Evolutionary conservation across 2,888 invertebrate genomes (phyloP).

Genomic region (Chymomyza procnemis): DNA sequence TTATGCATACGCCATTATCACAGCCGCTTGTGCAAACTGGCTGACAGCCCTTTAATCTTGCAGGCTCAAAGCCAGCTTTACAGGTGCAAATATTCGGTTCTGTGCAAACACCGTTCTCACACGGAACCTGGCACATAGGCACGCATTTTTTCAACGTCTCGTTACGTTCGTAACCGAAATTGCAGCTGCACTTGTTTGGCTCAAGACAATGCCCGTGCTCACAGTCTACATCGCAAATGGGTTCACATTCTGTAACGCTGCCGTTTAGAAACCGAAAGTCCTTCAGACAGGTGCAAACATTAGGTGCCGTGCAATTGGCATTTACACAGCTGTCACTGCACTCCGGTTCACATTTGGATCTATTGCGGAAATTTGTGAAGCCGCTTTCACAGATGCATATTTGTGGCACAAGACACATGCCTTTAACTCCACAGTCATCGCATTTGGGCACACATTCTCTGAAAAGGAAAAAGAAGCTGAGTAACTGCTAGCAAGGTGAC

Average conservation of each 20-base stretch:
- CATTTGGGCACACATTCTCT: constrained; percentile 74
- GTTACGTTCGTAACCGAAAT: constrained; percentile 77
- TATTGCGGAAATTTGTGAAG: constrained; percentile 60
- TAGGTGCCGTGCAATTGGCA: constrained; percentile 68
- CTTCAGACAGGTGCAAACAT: constrained; percentile 67
- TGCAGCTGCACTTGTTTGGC: constrained; percentile 81
- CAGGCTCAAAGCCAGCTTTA: constrained; percentile 70
- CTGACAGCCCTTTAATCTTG: constrained; percentile 61
- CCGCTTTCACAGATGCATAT: constrained; percentile 69
- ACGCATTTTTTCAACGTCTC: constrained; percentile 58
- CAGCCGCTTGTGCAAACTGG: constrained; percentile 73
- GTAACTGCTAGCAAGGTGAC: not conserved
- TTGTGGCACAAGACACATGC: constrained; percentile 70
- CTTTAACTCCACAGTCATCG: constrained; percentile 60
- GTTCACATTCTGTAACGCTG: constrained; percentile 71
- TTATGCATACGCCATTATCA: constrained; percentile 68
- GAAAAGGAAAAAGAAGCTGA: not conserved
- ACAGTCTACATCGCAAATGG: constrained; percentile 76
- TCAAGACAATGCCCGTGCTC: constrained; percentile 80
- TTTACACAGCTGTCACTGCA: constrained; percentile 70
- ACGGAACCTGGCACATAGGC: constrained; percentile 67
- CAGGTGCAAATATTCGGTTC: constrained; percentile 80
- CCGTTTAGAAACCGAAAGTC: constrained; percentile 59
- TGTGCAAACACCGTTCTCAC: constrained; percentile 75
- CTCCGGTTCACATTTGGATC: constrained; percentile 60